Percentiles rank a stretch among this genome's conserved stretches.
Evolutionary conservation across 2,888 invertebrate genomes (phyloP).

Genomic region (Chymomyza amoena): DNA sequence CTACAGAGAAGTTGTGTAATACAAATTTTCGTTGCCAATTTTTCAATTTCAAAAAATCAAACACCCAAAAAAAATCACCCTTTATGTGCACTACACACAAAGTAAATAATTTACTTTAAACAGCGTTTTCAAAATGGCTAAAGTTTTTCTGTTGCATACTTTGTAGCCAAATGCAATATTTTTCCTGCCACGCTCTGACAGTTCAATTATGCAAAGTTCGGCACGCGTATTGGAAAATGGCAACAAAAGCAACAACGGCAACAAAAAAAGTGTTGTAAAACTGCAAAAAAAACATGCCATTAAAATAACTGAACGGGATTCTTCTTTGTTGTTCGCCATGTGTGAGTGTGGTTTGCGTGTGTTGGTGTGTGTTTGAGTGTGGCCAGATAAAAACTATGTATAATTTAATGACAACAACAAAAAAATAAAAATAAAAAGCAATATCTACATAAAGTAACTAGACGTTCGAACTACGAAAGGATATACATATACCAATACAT

Average conservation of each 20-base stretch:
- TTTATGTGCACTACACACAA: neutral
- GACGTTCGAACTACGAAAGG: neutral
- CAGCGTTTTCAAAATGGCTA: neutral
- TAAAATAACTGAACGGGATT: conserved; percentile 13
- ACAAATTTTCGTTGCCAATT: too few relatives aligned
- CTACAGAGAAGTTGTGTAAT: too few relatives aligned
- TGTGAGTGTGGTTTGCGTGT: conserved; percentile 31
- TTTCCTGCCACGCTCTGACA: conserved; percentile 56
- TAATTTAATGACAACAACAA: neutral
- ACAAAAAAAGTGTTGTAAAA: neutral
- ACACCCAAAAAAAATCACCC: too few relatives aligned
- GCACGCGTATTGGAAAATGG: conserved; percentile 42
- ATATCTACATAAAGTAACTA: conserved; percentile 53
- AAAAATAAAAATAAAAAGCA: conserved; percentile 57
- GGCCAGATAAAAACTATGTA: conserved; percentile 9
- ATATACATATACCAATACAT: neutral
- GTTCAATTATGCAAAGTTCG: conserved; percentile 63
- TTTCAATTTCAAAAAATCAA: too few relatives aligned
- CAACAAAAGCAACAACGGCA: conserved; percentile 6
- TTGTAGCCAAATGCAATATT: conserved; percentile 33
- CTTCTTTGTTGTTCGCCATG: too few relatives aligned
- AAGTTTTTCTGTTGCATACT: conserved; percentile 28
- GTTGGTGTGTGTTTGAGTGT: conserved; percentile 18
- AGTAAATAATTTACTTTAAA: conserved; percentile 18
- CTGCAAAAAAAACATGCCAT: neutral